Evolutionary conservation across 92 coral and sea anemone genomes (phyloP), one percentile per base, ranked within the genome.

Genomic region (Virgularia gustaviana): DNA sequence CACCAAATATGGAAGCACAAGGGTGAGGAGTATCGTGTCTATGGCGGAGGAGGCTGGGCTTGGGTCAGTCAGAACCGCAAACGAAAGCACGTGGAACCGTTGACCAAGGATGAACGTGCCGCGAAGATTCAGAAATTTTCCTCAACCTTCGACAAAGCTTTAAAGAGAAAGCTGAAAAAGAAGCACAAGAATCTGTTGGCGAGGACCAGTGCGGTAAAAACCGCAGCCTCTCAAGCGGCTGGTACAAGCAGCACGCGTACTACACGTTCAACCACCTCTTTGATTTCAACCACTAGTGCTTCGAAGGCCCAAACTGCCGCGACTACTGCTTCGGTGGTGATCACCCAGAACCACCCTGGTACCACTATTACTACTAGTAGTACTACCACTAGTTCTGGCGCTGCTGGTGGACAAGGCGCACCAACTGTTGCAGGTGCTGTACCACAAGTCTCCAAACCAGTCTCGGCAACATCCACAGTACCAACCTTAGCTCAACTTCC

Each of bases 1-100:
- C 99, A 94, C 68, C 96, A 89, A 65, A 84, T 94, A 16, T 94
- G 99, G 99, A 94, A 94, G 52, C 99, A 94, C 73, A 89, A 85
- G 36, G 99, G 99, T 35, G 99, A 94, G 58, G 99, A 94, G 72
- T 94, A 94, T 79, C 84, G 99, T 32, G 79, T 94, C 65, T 94
- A 89, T 75, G 96, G 90, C 30, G 96, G 96, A 8, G 96, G 99
- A 34, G 99, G 99, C 36, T 94, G 99, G 99, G 87, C 85, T 34
- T 94, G 99, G 99, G 73, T 80, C 18, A 94, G 99, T 79, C 85
- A 86, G 66, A 70, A 83, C 32, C 83, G 88, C 57, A 85, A 90
- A 51, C 81, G 91, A 57, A 79, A 72, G 38, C 70, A 77, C 18
- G 51, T 83, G 37, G 85, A 85, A 63, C 80, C 65, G 43, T 30